Evolutionary conservation across 1,140 invertebrate genomes (phyloP), one percentile per base, ranked within the genome.

Genomic region (Lasaia peninsularis): DNA sequence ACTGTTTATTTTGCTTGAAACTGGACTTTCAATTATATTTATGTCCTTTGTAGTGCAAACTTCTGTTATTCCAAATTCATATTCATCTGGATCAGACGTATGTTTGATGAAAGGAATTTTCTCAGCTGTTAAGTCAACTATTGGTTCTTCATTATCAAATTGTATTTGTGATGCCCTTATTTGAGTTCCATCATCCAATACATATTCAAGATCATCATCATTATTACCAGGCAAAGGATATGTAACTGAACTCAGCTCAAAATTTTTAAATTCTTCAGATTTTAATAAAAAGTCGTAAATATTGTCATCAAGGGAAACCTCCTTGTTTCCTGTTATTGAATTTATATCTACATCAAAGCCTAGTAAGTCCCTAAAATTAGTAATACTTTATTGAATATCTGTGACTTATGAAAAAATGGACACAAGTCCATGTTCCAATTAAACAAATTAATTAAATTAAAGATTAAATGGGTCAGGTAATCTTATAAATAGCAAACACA

Each of bases 91-190:
- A 31, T 44, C 54, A 44, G 80, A 74, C 33, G 61, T 70, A 21
- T 80, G 81, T 62, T 81, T 81, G 4, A 86, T 63, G 48, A 88
- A 88, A 5, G 85, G 85, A 62, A 88, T 76, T 52, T 78, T 73
- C 49, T 82, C 83, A 2, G 67, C 65, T 14, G 77, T 78, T 5
- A 88, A 62, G 56, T 88, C 83, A 31, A 80, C 58, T 18, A 70
- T 62, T 0, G 77, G 71, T 54, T 88, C 83, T 34, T 88, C 85
- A 57, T 88, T 88, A 33, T 86, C 82, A 49, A 88, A 88, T 58
- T 88, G 85, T 70, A 88, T 88, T 67, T 86, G 85, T 2, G 83
- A 86, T 0, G 85, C 80, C 11, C 75, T 66, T 20, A 88, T 88
- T 67, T 88, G 81, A 6, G 83, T 88, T 1, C 85, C 85, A 33